Evolutionary conservation across 2,888 invertebrate genomes (phyloP).

Genomic region (Agrotis ipsilon): DNA sequence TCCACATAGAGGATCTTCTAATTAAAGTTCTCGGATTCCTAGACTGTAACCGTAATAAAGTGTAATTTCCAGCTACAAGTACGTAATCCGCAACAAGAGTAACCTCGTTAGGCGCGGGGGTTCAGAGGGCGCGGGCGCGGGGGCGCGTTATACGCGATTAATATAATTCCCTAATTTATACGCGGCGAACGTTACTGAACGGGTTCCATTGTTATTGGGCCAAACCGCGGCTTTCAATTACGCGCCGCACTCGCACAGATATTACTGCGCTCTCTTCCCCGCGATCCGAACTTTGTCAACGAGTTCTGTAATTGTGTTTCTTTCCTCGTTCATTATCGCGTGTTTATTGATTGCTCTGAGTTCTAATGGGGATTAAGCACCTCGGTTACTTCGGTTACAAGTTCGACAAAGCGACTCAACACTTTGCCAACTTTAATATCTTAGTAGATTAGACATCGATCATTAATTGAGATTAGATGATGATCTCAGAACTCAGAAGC

Average conservation of each 20-base stretch:
- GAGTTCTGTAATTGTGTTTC: slow-evolving; percentile 73
- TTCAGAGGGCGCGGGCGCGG: slow-evolving; percentile 35
- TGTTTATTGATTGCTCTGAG: slow-evolving; percentile 52
- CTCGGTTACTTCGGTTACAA: slow-evolving; percentile 7
- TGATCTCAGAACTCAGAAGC: neutral
- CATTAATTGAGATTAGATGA: neutral
- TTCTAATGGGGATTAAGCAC: slow-evolving; percentile 3
- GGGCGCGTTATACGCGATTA: slow-evolving; percentile 80
- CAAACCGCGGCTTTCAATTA: slow-evolving; percentile 85
- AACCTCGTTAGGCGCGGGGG: slow-evolving; percentile 69
- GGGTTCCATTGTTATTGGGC: slow-evolving; percentile 78
- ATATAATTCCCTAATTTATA: slow-evolving; percentile 89
- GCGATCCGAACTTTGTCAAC: slow-evolving; percentile 74
- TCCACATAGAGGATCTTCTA: slow-evolving; percentile 56
- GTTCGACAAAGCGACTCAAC: neutral
- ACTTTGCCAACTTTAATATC: neutral
- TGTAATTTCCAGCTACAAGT: slow-evolving; percentile 68
- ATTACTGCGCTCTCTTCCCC: slow-evolving; percentile 72
- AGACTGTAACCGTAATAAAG: slow-evolving; percentile 68
- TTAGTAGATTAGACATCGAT: neutral
- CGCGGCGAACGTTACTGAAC: slow-evolving; percentile 75
- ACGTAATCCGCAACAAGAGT: slow-evolving; percentile 68
- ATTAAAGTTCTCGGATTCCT: slow-evolving; percentile 66
- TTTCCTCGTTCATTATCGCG: slow-evolving; percentile 62
- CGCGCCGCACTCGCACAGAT: slow-evolving; percentile 71